Evolutionary conservation across 2,888 invertebrate genomes (phyloP).

Genomic region (Agonopterix arenella): DNA sequence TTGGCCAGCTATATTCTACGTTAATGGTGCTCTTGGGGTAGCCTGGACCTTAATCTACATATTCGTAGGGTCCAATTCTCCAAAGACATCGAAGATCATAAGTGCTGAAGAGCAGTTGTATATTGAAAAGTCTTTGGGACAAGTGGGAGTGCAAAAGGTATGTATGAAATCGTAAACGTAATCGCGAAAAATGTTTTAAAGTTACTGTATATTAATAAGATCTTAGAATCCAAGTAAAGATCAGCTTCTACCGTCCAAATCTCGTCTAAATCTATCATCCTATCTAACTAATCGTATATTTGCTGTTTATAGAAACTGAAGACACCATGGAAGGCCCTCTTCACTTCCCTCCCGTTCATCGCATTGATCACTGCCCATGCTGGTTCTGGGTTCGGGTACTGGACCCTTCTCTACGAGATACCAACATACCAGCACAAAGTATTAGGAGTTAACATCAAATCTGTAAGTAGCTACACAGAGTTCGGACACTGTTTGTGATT

Average conservation of each 20-base stretch:
- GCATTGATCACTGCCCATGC: slow-evolving; percentile 64
- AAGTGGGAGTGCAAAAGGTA: slow-evolving; percentile 33
- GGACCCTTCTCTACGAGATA: slow-evolving; percentile 81
- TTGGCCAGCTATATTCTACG: slow-evolving; percentile 83
- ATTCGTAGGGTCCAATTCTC: slow-evolving; percentile 80
- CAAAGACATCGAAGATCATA: slow-evolving; percentile 73
- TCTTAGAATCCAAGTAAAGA: not conserved
- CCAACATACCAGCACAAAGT: slow-evolving; percentile 80
- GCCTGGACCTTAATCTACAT: slow-evolving; percentile 75
- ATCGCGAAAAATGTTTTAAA: too few relatives aligned
- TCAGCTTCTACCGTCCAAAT: too few relatives aligned
- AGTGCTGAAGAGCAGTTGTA: slow-evolving; percentile 77
- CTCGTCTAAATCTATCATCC: too few relatives aligned
- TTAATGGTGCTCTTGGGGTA: slow-evolving; percentile 71
- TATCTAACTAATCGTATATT: too few relatives aligned
- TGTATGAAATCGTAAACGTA: not conserved
- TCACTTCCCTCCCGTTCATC: slow-evolving; percentile 65
- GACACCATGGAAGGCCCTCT: slow-evolving; percentile 79
- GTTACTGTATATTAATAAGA: too few relatives aligned
- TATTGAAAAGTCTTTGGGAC: slow-evolving; percentile 69
- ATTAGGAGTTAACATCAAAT: slow-evolving; percentile 70
- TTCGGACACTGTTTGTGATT: not conserved
- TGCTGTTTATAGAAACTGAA: not conserved
- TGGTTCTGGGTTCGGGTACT: slow-evolving; percentile 83
- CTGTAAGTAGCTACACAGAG: slow-evolving; percentile 19